These are phyloP conservation scores for Acrobasis repandana DNA, from an alignment of 2,888 invertebrate species.

Conservation along the genomic window DNA sequence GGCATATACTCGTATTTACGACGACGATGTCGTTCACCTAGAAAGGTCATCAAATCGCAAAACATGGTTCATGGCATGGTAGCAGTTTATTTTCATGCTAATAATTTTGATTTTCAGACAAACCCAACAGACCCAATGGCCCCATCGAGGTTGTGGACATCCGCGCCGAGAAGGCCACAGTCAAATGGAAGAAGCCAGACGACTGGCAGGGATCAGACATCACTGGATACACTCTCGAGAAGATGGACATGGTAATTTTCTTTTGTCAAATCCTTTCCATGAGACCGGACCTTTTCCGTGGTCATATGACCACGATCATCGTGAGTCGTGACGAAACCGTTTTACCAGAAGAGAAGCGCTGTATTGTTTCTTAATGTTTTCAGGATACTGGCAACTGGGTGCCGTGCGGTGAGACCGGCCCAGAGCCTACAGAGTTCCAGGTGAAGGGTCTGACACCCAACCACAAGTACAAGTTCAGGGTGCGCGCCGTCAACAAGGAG, in stretches of 20 bases:
- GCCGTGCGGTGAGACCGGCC: slow-evolving; percentile 95
- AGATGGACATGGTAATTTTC: slow-evolving; percentile 90
- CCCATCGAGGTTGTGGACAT: slow-evolving; percentile 95
- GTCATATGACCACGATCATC: background rate
- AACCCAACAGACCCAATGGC: slow-evolving; percentile 92
- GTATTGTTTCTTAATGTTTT: slow-evolving; percentile 6
- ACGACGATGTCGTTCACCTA: too few species aligned
- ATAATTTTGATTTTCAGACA: slow-evolving; percentile 77
- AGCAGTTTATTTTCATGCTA: background rate
- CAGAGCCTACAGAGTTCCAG: slow-evolving; percentile 90
- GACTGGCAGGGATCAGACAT: slow-evolving; percentile 95
- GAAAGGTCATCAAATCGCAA: too few species aligned
- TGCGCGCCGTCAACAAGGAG: slow-evolving; percentile 98
- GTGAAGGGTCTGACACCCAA: slow-evolving; percentile 96
- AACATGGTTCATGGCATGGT: background rate
- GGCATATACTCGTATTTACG: too few species aligned
- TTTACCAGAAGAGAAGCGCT: too few species aligned
- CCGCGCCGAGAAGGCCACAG: slow-evolving; percentile 93
- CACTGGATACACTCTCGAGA: slow-evolving; percentile 95
- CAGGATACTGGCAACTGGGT: slow-evolving; percentile 97
- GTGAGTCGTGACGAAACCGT: too few species aligned
- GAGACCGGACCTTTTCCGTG: background rate
- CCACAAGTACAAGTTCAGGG: slow-evolving; percentile 98
- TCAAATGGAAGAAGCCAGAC: slow-evolving; percentile 95
- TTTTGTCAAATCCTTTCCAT: background rate